Base-by-base conservation (phyloP, 2,888 invertebrate species). In the Dryomyza anilis region DNA sequence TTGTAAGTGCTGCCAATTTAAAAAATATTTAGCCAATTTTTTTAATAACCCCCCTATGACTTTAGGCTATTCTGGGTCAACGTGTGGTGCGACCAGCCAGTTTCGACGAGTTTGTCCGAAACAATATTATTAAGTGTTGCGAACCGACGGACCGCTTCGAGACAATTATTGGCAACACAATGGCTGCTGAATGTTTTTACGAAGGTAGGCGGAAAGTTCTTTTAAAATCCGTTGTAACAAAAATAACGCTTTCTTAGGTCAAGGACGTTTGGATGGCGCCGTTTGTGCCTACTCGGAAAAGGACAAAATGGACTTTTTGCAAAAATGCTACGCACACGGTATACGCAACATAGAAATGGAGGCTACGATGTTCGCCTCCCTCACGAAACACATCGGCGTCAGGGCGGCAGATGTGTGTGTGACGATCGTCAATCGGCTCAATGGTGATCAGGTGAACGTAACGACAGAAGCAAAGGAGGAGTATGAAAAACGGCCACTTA, bases 321-420 rank as follows among this genome's bases (percentile, higher is more conserved):
- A 81, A 1, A 80, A 81, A 25, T 80, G 89, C 2, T 76, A 80
- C 0, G 61, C 74, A 84, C 43, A 67, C 8, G 91, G 89, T 0
- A 88, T 93, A 1, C 85, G 85, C 48, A 93, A 93, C 76, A 91
- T 93, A 58, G 93, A 93, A 80, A 92, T 92, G 93, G 93, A 93
- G 78, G 88, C 89, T 0, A 86, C 89, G 0, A 89, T 90, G 43
- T 91, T 93, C 73, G 86, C 91, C 0, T 89, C 91, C 0, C 78
- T 89, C 57, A 89, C 90, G 5, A 83, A 86, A 53, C 86, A 87
- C 68, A 88, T 89, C 1, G 89, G 89, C 0, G 82, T 92, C 0
- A 84, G 86, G 70, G 87, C 89, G 0, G 89, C 88, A 0, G 89
- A 90, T 43, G 85, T 92, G 0, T 93, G 93, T 75, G 91, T 91